Base-by-base conservation (phyloP, 2,888 invertebrate species). In the Caenorhabditis sp. region DNA sequence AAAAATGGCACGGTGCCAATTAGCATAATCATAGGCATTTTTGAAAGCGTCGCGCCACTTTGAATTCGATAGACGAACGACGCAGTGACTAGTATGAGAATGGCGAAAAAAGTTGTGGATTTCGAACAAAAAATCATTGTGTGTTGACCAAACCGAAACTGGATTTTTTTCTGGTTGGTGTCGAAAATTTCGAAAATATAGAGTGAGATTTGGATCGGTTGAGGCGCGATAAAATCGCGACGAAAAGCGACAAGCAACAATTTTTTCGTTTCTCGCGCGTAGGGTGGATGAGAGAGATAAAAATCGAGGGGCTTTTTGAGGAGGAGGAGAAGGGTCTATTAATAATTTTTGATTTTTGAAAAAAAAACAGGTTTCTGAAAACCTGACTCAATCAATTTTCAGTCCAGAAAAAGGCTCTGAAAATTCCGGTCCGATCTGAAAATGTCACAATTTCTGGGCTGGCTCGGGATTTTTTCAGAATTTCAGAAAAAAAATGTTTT, bases 1-100 rank as follows among this genome's bases (percentile, higher is more conserved):
- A 79, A 53, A 50, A 80, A 66, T 1, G 81, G 80, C 51, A 70
- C 60, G 43, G 79, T 69, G 24, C 66, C 77, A 23, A 26, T 10
- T 6, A 51, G 23, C 21, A 51, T 23, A 23, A 51, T 23, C 19
- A 23, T 23, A 3, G 51, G 51, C 51, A 51, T 51, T 19, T 51
- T 51, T n/a, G n/a, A n/a, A 3, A 23, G 51, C 19, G 1, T 23
- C 50, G 50, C 6, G 6, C 50, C 17, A 31, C 31, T 31, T 31
- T 31, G 31, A 43, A 17, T 43, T 17, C 17, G 43, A 43, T 43
- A 17, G 43, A 43, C 14, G 14, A 43, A 17, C 6, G 2, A 43
- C 6, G 8, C 6, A 43, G 17, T 17, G 17, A 43, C 43, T 17
- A 43, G 14, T 43, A 43, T 5, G 12, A 43, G 12, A 43, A 43